Conservation (phyloP, 2,888 invertebrate species). For the Euspilapteryx auroguttella region DNA sequence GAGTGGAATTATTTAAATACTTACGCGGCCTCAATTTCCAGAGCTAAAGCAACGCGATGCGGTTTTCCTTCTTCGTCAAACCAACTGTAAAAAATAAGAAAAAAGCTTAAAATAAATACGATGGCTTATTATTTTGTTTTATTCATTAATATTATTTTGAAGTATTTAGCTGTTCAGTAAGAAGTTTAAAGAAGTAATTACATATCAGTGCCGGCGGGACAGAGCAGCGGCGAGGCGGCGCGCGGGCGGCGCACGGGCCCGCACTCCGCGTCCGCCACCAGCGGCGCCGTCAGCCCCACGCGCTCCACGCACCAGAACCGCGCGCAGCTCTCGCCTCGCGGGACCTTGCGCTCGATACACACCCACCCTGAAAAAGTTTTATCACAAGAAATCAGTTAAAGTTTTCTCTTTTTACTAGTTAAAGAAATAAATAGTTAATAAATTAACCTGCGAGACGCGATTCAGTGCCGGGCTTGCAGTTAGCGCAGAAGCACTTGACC, state of each 20-base stretch:
- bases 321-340: conserved; percentile 21
- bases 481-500: conserved; percentile 31
- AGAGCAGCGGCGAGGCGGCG: conserved; percentile 14
- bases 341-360: conserved; percentile 40
- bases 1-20: no score
- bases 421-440: no score
- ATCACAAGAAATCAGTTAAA: no score
- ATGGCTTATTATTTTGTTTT: neutral
- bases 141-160: no score
- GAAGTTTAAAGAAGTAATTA: conserved; percentile 8
- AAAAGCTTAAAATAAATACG: no score
- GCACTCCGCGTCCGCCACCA: conserved; percentile 13
- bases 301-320: conserved; percentile 38
- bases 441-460: conserved; percentile 23
- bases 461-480: conserved; percentile 28
- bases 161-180: neutral
- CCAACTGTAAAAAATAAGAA: conserved; percentile 25
- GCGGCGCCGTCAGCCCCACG: conserved; percentile 28
- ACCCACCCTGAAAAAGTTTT: conserved; percentile 40
- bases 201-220: conserved; percentile 23
- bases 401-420: no score
- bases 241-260: conserved; percentile 20
- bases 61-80: conserved; percentile 44
- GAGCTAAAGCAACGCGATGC: conserved; percentile 33
- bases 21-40: conserved; percentile 44